Conservation (phyloP, 2,113 vertebrate genomes). For the Acrocephalus arundinaceus region DNA sequence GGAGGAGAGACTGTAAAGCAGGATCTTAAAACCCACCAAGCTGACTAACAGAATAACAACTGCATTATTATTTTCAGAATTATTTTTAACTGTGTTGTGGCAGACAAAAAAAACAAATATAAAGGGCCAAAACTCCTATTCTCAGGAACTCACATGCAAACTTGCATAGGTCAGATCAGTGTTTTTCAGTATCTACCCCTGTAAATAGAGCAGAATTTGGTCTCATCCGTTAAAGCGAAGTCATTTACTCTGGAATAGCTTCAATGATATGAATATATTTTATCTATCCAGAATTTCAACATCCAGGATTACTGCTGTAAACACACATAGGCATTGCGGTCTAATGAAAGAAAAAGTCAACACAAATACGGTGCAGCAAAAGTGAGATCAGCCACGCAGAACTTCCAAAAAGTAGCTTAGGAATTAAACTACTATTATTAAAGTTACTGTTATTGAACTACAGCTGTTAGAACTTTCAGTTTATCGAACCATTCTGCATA, state of each 20-base stretch:
- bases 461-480: not conserved
- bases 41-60: not conserved
- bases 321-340: not conserved
- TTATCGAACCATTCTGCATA: not conserved
- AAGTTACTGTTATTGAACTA: not conserved
- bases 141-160: not conserved
- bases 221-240: rapidly evolving
- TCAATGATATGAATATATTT: not conserved
- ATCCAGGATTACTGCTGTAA: not conserved
- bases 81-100: not conserved
- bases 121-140: not conserved
- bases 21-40: not conserved
- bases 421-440: not conserved
- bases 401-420: not conserved
- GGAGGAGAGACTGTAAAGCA: not conserved
- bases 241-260: not conserved
- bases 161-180: not conserved
- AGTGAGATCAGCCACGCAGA: not conserved
- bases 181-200: not conserved
- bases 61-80: not conserved
- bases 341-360: not conserved
- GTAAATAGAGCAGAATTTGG: not conserved
- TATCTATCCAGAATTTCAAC: not conserved
- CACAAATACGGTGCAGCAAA: not conserved
- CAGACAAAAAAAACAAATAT: not conserved